A percentile compares a stretch with the other conserved stretches of the same genome.
These are phyloP conservation scores for Beroe forskalii DNA, from an alignment of 37 sponge, comb jelly and placozoan species.

Conservation along the genomic window DNA sequence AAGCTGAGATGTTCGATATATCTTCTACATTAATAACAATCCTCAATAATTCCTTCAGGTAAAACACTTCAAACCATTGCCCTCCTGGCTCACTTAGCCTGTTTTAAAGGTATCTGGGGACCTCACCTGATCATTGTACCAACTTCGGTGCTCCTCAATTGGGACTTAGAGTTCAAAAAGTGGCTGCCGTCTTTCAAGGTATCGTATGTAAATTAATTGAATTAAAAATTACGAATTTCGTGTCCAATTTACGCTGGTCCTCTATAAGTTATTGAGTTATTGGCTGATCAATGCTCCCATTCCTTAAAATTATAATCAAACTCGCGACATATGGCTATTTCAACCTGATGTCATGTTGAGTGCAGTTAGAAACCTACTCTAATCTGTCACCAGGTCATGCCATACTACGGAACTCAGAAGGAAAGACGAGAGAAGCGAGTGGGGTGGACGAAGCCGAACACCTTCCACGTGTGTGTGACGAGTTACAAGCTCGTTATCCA, in stretches of 20 bases:
- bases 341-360: no score
- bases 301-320: no score
- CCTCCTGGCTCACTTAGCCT: conserved; percentile 90
- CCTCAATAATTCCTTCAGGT: no score
- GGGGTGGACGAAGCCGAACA: conserved; percentile 93
- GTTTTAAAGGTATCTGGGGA: conserved; percentile 83
- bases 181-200: conserved; percentile 99
- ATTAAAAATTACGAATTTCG: no score
- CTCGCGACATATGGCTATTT: no score
- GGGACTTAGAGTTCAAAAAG: conserved; percentile 98
- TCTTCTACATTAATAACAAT: no score
- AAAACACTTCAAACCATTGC: conserved; percentile 92
- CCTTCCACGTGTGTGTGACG: conserved; percentile 99
- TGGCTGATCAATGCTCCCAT: no score
- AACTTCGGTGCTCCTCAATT: conserved; percentile 96
- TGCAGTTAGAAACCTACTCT: no score
- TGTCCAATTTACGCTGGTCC: no score
- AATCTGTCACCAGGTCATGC: conserved; percentile 65
- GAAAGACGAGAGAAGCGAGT: conserved; percentile 90
- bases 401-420: conserved; percentile 93
- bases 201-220: no score
- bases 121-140: conserved; percentile 98
- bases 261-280: no score
- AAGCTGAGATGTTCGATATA: no score
- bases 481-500: conserved; percentile 95